Conservation (phyloP, 2,113 vertebrate genomes). For the Festucalex cinctus region DNA sequence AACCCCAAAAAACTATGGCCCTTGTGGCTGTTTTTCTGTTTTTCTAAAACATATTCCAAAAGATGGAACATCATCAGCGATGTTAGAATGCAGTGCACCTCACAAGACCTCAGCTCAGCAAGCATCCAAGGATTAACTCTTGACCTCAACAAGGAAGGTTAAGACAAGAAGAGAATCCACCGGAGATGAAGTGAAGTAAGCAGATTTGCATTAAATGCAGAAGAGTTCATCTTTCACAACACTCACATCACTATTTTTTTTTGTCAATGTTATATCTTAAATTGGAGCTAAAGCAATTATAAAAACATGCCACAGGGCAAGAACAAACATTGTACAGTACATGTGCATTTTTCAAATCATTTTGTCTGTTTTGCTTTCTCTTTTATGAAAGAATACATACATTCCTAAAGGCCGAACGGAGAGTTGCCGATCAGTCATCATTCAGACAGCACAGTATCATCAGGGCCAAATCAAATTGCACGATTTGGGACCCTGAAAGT, state of each 20-base stretch:
- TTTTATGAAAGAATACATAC: too few species aligned
- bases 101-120: background rate
- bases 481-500: background rate
- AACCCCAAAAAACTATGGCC: too few species aligned
- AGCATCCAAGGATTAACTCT: background rate
- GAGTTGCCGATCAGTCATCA: too few species aligned
- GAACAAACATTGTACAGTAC: too few species aligned
- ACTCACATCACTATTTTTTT: too few species aligned
- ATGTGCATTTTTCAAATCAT: too few species aligned
- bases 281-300: too few species aligned
- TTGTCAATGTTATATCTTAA: background rate
- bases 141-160: background rate
- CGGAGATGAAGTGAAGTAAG: background rate
- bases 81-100: background rate
- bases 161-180: constrained; percentile 1
- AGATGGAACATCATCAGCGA: background rate
- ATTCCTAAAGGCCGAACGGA: too few species aligned
- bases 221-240: background rate
- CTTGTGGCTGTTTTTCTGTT: too few species aligned
- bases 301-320: too few species aligned
- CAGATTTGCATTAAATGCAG: background rate
- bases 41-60: background rate
- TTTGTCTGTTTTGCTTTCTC: too few species aligned
- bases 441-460: too few species aligned
- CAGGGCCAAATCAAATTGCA: background rate